Base-by-base conservation (phyloP, 2,888 invertebrate species). In the Tetramorium bicarinatum region DNA sequence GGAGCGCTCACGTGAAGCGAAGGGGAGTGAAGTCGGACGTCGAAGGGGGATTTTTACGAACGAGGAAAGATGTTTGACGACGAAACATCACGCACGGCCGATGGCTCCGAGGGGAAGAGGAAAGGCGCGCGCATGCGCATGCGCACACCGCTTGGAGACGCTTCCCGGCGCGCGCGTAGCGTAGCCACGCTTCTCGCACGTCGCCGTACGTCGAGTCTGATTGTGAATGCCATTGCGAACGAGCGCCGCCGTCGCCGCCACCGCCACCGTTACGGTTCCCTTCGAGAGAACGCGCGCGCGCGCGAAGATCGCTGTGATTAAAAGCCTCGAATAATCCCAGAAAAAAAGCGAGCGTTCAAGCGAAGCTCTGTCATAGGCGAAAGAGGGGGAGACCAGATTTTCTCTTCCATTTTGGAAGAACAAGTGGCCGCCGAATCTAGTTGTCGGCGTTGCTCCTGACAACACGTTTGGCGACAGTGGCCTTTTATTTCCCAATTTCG, bases 131-230 rank as follows among this genome's bases (percentile, higher is more conserved):
- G 67, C 21, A 54, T 11, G 54, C 71, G 76, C 71, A 71, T 71
- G 77, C 77, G 72, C 25, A 13, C 64, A 2, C n/a, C 18, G 54
- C 41, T 54, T 41, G 29, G 25, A 29, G 52, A 71, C 52, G 71
- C 52, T 77, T 44, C 72, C 71, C 77, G 71, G 76, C 8, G 71
- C 71, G 76, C 41, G 69, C 71, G 13, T 54, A 69, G 41, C 52
- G 29, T 13, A 71, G 71, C 77, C 77, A 77, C 41, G 77, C 77
- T 77, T 77, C 41, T 54, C 6, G 69, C n/a, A 66, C 25, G 29
- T 67, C 71, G 34, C 38, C 41, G 25, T 38, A 52, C 13, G 52
- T 44, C 25, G n/a, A 52, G 13, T 41, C 34, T 25, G 29, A 29
- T 29, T 29, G 18, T 67, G 25, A 15, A 29, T 52, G 7, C 38